Evolutionary conservation across 2,113 vertebrate genomes (phyloP).

Genomic region (Anhinga anhinga): DNA sequence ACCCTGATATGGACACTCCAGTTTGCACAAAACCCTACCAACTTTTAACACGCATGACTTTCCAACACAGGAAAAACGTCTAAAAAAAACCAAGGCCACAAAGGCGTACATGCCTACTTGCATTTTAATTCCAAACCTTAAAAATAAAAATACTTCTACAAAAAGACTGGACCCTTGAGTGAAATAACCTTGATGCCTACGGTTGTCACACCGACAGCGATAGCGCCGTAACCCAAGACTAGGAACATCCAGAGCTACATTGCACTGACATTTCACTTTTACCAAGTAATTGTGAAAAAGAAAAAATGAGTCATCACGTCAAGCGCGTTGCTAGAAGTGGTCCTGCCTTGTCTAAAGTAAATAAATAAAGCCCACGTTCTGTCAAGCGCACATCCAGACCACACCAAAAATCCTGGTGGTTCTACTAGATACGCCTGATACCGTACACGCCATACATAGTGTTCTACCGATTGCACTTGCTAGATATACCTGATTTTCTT

Average conservation of each 20-base stretch:
- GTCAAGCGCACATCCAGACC: neutral
- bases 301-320: neutral
- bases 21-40: neutral
- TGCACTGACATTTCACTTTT: neutral
- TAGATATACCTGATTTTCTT: fast-evolving
- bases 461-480: neutral
- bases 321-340: neutral
- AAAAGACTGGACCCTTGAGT: neutral
- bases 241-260: neutral
- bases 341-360: neutral
- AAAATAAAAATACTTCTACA: neutral
- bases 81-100: neutral
- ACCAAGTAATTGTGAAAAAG: neutral
- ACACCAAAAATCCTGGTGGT: neutral
- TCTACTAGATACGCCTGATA: neutral
- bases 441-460: fast-evolving
- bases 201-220: fast-evolving
- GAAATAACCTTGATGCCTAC: neutral
- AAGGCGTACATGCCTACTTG: neutral
- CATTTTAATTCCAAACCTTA: neutral
- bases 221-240: neutral
- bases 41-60: neutral
- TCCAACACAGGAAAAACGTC: fast-evolving
- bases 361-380: neutral
- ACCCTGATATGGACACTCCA: neutral